Percentiles rank a stretch among this genome's conserved stretches.
Evolutionary conservation across 2,797 vertebrate species (phyloP).

Genomic region (Lepilemur septentrionalis): DNA sequence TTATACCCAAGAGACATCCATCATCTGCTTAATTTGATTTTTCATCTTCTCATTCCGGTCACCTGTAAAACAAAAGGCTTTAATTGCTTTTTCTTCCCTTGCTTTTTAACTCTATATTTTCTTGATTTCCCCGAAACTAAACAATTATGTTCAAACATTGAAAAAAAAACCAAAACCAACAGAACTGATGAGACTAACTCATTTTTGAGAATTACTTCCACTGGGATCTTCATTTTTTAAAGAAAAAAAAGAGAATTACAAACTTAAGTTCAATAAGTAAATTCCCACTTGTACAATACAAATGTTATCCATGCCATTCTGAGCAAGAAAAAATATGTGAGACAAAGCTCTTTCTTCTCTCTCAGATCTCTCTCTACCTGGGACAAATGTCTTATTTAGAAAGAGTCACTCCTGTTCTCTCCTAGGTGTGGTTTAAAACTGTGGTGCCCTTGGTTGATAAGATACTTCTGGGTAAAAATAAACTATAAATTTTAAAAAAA

Average conservation of each 20-base stretch:
- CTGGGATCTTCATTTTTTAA: not conserved
- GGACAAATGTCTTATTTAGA: not conserved
- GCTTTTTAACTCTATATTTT: not conserved
- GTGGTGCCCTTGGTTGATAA: too few species aligned
- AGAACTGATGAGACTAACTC: not conserved
- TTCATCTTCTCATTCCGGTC: constrained; percentile 88
- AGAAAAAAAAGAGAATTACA: not conserved
- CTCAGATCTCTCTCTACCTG: not conserved
- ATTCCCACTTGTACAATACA: not conserved
- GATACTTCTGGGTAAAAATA: too few species aligned
- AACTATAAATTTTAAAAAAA: too few species aligned
- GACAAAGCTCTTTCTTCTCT: not conserved
- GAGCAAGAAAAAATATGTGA: not conserved
- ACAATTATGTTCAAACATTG: constrained; percentile 8
- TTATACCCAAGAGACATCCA: constrained; percentile 95
- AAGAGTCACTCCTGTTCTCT: not conserved
- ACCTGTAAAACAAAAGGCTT: constrained; percentile 84
- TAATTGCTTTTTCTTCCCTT: not conserved
- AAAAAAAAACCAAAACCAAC: not conserved
- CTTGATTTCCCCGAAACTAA: not conserved
- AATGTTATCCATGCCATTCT: not conserved
- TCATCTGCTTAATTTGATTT: constrained; percentile 94
- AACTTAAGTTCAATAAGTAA: not conserved
- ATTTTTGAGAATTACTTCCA: not conserved
- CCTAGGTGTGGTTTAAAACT: not conserved